A percentile compares a stretch with the other conserved stretches of the same genome.
phyloP scores from a whole-genome alignment of 2,888 invertebrate species.

The Tolmerus cingulatus region DNA sequence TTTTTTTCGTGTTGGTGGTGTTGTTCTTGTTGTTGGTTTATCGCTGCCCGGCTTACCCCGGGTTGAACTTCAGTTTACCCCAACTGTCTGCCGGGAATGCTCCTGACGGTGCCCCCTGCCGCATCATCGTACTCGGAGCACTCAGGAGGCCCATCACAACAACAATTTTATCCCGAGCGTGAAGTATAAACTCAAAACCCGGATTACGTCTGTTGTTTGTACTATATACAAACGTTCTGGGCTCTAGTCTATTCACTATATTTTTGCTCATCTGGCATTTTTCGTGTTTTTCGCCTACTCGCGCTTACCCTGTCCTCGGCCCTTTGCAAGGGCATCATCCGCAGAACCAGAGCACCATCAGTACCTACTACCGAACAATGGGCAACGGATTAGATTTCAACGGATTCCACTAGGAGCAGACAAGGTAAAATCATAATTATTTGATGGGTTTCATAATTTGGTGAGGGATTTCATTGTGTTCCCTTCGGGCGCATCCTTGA shows the following conservation, averaged over 20 bases:
- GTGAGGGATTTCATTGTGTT: background rate
- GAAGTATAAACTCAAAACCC: slow-evolving; percentile 4
- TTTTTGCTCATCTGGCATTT: slow-evolving; percentile 34
- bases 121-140: background rate
- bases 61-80: background rate
- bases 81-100: slow-evolving; percentile 11
- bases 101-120: background rate
- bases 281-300: background rate
- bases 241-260: slow-evolving; percentile 6
- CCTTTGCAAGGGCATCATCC: background rate
- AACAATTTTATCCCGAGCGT: slow-evolving; percentile 26
- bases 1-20: background rate
- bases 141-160: background rate
- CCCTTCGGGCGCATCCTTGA: background rate
- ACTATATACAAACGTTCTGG: background rate
- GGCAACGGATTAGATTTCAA: slow-evolving; percentile 35
- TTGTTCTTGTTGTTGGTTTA: background rate
- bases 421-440: slow-evolving; percentile 43
- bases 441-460: slow-evolving; percentile 23
- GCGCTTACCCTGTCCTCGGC: background rate
- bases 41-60: background rate
- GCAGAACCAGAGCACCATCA: background rate
- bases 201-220: slow-evolving; percentile 31
- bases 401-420: background rate
- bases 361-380: slow-evolving; percentile 6